A percentile compares a stretch with the other conserved stretches of the same genome.
Conservation (phyloP, 2,113 vertebrate genomes). For the Misgurnus mizolepis region DNA sequence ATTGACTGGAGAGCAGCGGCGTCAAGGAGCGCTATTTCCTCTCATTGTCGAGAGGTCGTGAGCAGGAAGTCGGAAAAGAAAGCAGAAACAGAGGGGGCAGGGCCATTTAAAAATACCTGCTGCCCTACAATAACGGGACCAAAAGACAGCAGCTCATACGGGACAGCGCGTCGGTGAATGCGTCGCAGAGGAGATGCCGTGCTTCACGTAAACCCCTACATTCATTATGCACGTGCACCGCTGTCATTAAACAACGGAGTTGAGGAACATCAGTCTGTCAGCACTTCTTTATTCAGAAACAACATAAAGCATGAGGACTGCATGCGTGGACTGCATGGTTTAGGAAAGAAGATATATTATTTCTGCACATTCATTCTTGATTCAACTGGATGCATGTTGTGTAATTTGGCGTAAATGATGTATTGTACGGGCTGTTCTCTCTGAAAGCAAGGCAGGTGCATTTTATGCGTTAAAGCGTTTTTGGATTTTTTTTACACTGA, state of each 20-base stretch:
- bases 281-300: not conserved
- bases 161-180: not conserved
- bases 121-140: conserved; percentile 54
- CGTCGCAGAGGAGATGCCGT: not conserved
- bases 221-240: not conserved
- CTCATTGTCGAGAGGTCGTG: conserved; percentile 96
- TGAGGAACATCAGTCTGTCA: not conserved
- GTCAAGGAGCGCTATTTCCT: conserved; percentile 97
- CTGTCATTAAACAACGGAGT: not conserved
- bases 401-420: not conserved
- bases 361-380: not conserved
- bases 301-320: not conserved
- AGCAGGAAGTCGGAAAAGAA: conserved; percentile 99
- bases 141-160: not conserved
- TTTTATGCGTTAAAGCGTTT: not conserved
- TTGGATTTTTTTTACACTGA: not conserved
- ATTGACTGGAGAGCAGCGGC: conserved; percentile 69
- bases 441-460: conserved; percentile 23
- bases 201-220: not conserved
- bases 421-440: not conserved
- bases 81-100: conserved; percentile 79
- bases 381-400: not conserved
- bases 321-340: not conserved
- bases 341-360: too few relatives aligned
- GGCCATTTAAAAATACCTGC: conserved; percentile 75